phyloP scores from a whole-genome alignment of 35 echinoderm and acorn worm species.

The Apostichopus parvimensis region DNA sequence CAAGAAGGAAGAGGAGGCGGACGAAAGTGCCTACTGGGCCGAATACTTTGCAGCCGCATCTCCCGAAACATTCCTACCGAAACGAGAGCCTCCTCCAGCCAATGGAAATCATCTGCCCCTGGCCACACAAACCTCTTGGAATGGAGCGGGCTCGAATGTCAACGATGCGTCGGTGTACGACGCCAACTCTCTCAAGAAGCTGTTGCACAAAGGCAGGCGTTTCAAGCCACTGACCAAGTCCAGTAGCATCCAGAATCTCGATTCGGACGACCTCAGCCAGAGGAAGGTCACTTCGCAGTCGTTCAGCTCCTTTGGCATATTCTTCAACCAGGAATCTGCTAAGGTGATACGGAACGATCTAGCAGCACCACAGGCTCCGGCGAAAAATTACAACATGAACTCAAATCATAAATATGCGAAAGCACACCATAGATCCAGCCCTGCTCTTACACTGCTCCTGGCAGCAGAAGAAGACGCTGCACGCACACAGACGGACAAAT shows the following conservation, averaged over 20 bases:
- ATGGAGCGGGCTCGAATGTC: not conserved
- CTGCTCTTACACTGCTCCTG: too few species aligned
- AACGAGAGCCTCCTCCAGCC: not conserved
- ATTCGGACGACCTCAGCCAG: not conserved
- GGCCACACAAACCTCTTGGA: not conserved
- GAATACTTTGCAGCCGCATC: constrained; percentile 37
- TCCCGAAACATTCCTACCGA: constrained; percentile 29
- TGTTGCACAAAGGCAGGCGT: constrained; percentile 27
- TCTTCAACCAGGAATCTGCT: not conserved
- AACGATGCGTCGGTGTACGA: constrained; percentile 3
- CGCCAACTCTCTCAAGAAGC: constrained; percentile 13
- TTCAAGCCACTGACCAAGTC: constrained; percentile 6
- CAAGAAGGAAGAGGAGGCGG: not conserved
- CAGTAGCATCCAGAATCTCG: not conserved
- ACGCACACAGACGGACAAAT: too few species aligned
- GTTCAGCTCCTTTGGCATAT: constrained; percentile 40
- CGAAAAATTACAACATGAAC: constrained; percentile 33
- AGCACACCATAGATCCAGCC: too few species aligned
- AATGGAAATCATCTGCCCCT: not conserved
- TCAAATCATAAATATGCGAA: too few species aligned
- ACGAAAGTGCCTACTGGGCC: constrained; percentile 11
- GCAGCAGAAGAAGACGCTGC: too few species aligned
- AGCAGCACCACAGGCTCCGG: not conserved
- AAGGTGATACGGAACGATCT: constrained; percentile 12
- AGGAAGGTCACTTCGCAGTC: constrained; percentile 35